A percentile compares a stretch with the other conserved stretches of the same genome.
These are phyloP conservation scores for Drosophila kurseongensis DNA, from an alignment of 1,140 invertebrate species.

Conservation along the genomic window DNA sequence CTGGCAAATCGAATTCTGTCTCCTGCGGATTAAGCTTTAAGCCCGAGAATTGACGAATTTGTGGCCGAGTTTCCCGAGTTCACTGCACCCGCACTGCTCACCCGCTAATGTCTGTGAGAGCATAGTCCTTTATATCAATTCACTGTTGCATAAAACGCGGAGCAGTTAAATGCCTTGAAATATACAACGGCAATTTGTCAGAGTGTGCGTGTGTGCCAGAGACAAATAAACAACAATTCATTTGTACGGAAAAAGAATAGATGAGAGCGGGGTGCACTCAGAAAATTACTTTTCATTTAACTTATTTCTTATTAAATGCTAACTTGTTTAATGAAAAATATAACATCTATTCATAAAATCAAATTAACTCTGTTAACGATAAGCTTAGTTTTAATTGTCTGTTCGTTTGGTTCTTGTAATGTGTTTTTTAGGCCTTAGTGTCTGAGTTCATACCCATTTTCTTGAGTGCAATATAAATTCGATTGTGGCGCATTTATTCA, in stretches of 20 bases:
- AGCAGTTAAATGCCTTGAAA: conserved; percentile 65
- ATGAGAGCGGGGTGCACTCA: conserved; percentile 9
- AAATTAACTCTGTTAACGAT: too few relatives aligned
- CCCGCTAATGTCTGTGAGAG: conserved; percentile 2
- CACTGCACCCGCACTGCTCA: conserved; percentile 10
- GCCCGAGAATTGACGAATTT: conserved; percentile 1
- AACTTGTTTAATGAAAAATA: too few relatives aligned
- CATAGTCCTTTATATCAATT: conserved; percentile 70
- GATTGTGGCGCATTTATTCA: conserved; percentile 48
- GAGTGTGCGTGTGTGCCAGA: conserved; percentile 27
- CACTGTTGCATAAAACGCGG: conserved; percentile 64
- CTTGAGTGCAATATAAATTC: conserved; percentile 8
- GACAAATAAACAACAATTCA: conserved; percentile 80
- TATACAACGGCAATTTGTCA: conserved; percentile 59
- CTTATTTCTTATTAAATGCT: too few relatives aligned
- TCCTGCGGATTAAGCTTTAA: conserved; percentile 26
- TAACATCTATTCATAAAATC: too few relatives aligned
- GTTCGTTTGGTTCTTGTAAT: too few relatives aligned
- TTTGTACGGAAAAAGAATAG: conserved; percentile 40
- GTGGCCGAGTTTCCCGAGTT: conserved; percentile 8
- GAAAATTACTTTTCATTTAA: conserved; percentile 6
- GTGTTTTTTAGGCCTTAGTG: too few relatives aligned
- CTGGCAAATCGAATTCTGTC: conserved; percentile 36
- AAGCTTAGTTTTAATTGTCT: too few relatives aligned
- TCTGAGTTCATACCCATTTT: background rate